Evolutionary conservation across 2,113 vertebrate species (phyloP), one percentile per base, ranked within the genome.

Genomic region (Pluvianellus socialis): DNA sequence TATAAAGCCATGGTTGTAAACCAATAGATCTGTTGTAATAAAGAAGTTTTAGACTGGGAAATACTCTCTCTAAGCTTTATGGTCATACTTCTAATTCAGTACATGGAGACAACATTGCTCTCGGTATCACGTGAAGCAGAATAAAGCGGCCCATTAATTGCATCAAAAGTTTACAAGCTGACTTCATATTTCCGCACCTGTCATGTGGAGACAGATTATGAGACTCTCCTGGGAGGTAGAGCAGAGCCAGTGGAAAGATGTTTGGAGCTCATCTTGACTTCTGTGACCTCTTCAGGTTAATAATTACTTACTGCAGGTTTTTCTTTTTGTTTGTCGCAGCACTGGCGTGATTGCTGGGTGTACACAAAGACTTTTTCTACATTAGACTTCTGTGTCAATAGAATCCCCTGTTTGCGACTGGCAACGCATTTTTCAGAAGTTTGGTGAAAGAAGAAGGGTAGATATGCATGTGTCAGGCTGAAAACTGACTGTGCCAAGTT

Each of bases 1-100:
- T 58, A 32, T 95, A 96, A 96, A 96, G 49, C 47, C 66, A 14
- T 81, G 58, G 84, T 23, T 92, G 42, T 91, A 96, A 96, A 88
- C 74, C 47, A 62, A 33, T 58, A 35, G 75, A 95, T 87, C 77
- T 92, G 24, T 62, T 79, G 56, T 55, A 82, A 24, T 95, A 94
- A 89, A 90, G 63, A 86, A 5, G 20, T 86, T 90, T 94, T 81
- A 67, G 75, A 32, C 40, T 28, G 14, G 94, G 84, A 86, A 92
- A 92, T 66, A 81, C 19, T 44, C 40, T 82, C 58, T 79, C 40
- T 93, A 73, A 85, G 72, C 85, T 96, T 94, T 86, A 95, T 30
- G 47, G 73, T 81, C 65, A 38, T 38, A 23, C n/a, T 90, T 89
- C 53, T n/a, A 63, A 61, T 87, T 92, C 92, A 91, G 2, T 66